These are phyloP conservation scores for Heliocidaris tuberculata DNA, from an alignment of 35 echinoderm and acorn worm genomes.

Conservation along the genomic window DNA sequence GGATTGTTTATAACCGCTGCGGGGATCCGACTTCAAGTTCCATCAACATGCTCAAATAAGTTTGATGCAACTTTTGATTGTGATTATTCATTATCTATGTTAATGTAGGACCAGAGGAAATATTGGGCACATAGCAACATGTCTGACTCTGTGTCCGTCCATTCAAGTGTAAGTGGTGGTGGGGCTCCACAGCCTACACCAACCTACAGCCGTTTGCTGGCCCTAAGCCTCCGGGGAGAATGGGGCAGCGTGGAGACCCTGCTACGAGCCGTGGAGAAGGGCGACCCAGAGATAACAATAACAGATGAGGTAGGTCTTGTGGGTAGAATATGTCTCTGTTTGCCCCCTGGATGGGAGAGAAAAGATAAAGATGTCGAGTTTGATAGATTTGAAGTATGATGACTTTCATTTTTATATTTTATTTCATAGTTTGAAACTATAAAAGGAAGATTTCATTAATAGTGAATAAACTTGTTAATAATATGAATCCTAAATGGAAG, in stretches of 20 bases:
- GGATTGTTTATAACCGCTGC: background rate
- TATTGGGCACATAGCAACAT: slow-evolving; percentile 1
- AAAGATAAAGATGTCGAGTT: background rate
- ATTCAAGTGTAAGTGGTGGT: slow-evolving; percentile 12
- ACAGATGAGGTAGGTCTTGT: slow-evolving; percentile 72
- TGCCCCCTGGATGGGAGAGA: background rate
- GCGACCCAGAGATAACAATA: slow-evolving; percentile 75
- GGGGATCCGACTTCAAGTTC: background rate
- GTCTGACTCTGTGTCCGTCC: slow-evolving; percentile 46
- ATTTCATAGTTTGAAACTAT: too few relatives aligned
- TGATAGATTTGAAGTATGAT: too few relatives aligned
- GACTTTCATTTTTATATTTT: too few relatives aligned
- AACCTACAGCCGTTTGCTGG: slow-evolving; percentile 54
- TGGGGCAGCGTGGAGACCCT: slow-evolving; percentile 76
- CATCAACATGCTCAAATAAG: background rate
- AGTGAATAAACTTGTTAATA: too few relatives aligned
- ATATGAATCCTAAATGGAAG: too few relatives aligned
- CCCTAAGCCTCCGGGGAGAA: slow-evolving; percentile 72
- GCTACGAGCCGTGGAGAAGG: slow-evolving; percentile 71
- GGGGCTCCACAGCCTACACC: background rate
- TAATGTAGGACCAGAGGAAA: background rate
- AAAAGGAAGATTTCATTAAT: too few relatives aligned
- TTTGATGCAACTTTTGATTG: background rate
- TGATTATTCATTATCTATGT: background rate
- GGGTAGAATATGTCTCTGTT: background rate